Evolutionary conservation across 2,888 invertebrate genomes (phyloP), one percentile per base, ranked within the genome.

Genomic region (Amphipyra berbera): DNA sequence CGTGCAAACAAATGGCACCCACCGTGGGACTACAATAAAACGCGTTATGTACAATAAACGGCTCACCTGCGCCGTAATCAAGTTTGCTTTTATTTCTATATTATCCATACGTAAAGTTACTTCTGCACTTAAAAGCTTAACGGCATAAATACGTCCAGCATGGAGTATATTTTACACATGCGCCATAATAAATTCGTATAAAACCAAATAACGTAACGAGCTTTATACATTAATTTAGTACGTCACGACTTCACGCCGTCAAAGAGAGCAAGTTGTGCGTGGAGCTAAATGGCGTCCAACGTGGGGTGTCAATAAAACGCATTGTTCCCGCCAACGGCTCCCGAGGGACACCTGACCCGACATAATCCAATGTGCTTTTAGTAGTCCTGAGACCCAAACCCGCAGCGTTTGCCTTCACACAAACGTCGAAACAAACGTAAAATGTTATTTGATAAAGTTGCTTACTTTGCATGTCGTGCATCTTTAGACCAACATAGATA

Each of bases 311-410:
- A 62, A 56, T 72, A 77, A 75, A 72, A 72, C 61, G 73, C 67
- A 61, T 64, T 61, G 63, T 65, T 64, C 64, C 54, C 50, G 21
- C 38, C 72, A 60, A 72, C 50, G 68, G 30, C 58, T 64, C 76
- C 60, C 67, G 2, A 13, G 68, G 64, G 76, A 59, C 35, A 72
- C 73, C 79, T 79, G 73, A 76, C 76, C 79, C 57, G 12, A 46
- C 61, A 48, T 71, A 70, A 62, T 69, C 76, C 70, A 75, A 71
- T 71, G 76, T 71, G 76, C 71, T 75, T 71, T 75, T 75, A 71
- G 63, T 58, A 62, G 41, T 71, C 35, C 15, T n/a, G n/a, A n/a
- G n/a, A n/a, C n/a, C n/a, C 33, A 13, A 27, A 42, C 57, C 63
- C 42, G 33, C 54, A 35, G 54, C 53, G 57, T 55, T 62, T 46